Conservation (phyloP, 2,888 invertebrate genomes). For the Tetrapedia diversipes region DNA sequence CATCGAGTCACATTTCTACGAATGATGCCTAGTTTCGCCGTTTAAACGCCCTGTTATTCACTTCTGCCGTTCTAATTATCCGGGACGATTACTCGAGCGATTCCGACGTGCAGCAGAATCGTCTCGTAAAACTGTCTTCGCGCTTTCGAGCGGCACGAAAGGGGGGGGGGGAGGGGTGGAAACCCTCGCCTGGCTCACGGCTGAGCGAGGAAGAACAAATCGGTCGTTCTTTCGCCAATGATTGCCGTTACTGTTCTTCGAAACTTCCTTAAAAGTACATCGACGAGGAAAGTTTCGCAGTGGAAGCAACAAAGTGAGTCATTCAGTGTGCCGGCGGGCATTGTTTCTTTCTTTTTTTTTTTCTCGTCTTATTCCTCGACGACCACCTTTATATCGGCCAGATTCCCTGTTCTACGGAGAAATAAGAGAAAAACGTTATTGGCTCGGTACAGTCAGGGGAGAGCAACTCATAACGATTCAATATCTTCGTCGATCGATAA, state of each 20-base stretch:
- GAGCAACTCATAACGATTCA: conserved; percentile 14
- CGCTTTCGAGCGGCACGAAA: neutral
- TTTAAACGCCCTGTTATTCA: neutral
- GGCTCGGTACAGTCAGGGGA: too few relatives aligned
- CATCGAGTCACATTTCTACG: neutral
- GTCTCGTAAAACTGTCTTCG: conserved; percentile 11
- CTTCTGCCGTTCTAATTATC: neutral
- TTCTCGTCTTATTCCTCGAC: conserved; percentile 53
- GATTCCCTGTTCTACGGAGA: conserved; percentile 5
- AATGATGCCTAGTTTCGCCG: neutral
- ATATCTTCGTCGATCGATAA: conserved; percentile 14
- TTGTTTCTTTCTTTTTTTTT: conserved; percentile 63
- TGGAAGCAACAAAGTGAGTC: conserved; percentile 63
- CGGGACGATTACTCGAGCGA: neutral
- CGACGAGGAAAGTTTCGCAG: conserved; percentile 60
- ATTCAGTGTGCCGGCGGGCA: conserved; percentile 57
- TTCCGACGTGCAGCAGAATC: neutral
- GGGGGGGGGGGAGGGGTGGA: neutral
- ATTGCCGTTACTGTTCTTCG: conserved; percentile 55
- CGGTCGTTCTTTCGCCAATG: conserved; percentile 52
- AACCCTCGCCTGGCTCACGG: conserved; percentile 23
- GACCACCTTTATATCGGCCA: conserved; percentile 42
- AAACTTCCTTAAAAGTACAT: conserved; percentile 57
- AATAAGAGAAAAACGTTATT: conserved; percentile 1
- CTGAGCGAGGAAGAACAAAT: conserved; percentile 59